Percentiles rank a stretch among this genome's conserved stretches.
These are phyloP conservation scores for Aphelinus atriplicis DNA, from an alignment of 1,140 invertebrate species.

Conservation along the genomic window DNA sequence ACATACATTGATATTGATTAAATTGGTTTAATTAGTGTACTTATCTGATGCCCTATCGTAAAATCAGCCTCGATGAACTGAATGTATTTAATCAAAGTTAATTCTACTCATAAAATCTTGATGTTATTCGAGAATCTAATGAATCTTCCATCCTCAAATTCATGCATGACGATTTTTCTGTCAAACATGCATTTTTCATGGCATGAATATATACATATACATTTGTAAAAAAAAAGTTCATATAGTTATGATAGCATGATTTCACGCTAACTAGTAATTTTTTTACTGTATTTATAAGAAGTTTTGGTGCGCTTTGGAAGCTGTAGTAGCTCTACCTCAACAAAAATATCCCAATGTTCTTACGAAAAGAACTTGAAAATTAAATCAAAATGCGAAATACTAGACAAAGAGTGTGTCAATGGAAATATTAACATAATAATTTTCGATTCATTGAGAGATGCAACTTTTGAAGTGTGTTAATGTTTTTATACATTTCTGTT, in stretches of 20 bases:
- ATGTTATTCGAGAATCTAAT: slow-evolving; percentile 5
- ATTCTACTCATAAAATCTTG: not conserved
- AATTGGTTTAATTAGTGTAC: not conserved
- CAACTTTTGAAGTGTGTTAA: too few relatives aligned
- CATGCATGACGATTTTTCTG: not conserved
- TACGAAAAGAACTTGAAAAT: too few relatives aligned
- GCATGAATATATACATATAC: slow-evolving; percentile 15
- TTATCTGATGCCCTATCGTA: slow-evolving; percentile 16
- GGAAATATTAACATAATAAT: too few relatives aligned
- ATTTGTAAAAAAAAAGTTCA: slow-evolving; percentile 15
- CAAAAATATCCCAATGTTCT: not conserved
- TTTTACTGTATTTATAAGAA: not conserved
- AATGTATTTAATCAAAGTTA: not conserved
- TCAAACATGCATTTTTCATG: slow-evolving; percentile 9
- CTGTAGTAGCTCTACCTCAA: slow-evolving; percentile 24
- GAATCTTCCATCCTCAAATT: slow-evolving; percentile 20
- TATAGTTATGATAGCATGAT: not conserved
- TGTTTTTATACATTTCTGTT: too few relatives aligned
- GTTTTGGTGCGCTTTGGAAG: slow-evolving; percentile 11
- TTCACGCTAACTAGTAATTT: not conserved
- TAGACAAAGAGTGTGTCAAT: too few relatives aligned
- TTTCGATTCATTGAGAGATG: too few relatives aligned
- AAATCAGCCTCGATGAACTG: not conserved
- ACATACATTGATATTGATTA: not conserved
- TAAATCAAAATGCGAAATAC: too few relatives aligned